A percentile compares a stretch with the other conserved stretches of the same genome.
Evolutionary conservation across 2,888 invertebrate species (phyloP).

Genomic region (Erebia ligea): DNA sequence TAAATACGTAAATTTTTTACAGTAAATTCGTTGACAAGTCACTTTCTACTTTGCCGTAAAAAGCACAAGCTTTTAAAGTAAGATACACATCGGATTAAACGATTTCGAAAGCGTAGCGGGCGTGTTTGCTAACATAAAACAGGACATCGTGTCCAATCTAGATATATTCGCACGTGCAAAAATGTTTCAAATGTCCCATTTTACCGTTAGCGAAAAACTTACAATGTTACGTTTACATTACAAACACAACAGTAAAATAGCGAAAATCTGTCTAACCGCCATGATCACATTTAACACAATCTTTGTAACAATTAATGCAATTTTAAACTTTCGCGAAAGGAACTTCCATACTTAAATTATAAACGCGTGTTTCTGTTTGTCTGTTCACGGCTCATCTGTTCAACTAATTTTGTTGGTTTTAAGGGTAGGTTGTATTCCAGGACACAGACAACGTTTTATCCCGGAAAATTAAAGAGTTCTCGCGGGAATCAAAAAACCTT

Average conservation of each 20-base stretch:
- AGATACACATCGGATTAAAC: constrained; percentile 22
- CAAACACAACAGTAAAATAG: constrained; percentile 27
- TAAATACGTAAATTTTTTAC: not conserved
- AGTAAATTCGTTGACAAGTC: not conserved
- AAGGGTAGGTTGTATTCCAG: no score
- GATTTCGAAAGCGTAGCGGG: constrained; percentile 25
- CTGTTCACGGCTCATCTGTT: no score
- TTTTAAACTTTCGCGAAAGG: constrained; percentile 2
- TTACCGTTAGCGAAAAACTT: constrained; percentile 28
- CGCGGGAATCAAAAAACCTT: no score
- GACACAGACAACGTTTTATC: no score
- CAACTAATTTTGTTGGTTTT: no score
- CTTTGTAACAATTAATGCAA: not conserved
- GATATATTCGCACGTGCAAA: constrained; percentile 35
- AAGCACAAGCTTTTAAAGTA: constrained; percentile 17
- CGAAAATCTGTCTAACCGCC: constrained; percentile 24
- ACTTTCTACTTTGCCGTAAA: constrained; percentile 9
- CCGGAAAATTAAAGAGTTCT: no score
- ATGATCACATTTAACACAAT: not conserved
- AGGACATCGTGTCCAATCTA: constrained; percentile 33
- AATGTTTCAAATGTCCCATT: constrained; percentile 32
- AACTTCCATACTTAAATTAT: no score
- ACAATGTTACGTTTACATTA: constrained; percentile 17
- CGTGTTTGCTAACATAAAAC: constrained; percentile 10
- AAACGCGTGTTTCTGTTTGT: no score